Base-by-base conservation (phyloP, 2,113 vertebrate species). In the Cyanoderma ruficeps region DNA sequence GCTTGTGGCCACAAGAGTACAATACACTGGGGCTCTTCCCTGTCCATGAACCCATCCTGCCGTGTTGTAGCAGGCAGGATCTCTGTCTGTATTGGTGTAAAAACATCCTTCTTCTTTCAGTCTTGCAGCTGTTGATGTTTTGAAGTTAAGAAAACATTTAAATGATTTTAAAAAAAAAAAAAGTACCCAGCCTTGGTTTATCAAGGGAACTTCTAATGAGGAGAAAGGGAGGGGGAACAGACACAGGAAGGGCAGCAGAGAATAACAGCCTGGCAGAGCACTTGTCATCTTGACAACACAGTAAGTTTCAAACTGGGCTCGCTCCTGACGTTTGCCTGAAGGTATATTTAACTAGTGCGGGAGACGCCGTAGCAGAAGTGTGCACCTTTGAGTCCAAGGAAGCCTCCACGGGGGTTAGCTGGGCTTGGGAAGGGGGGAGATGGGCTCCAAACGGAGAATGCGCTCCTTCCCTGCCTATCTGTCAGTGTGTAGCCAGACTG, bases 201-300 rank as follows among this genome's bases (percentile, higher is more conserved):
- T 92, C 88, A 89, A 82, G 83, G 88, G 93, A 96, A 57, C 79
- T 68, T 81, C 82, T 96, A 87, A 96, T 75, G 83, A 95, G 90
- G 75, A 80, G 90, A 78, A 93, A 6, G 52, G 94, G 90, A 92
- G 92, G 83, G 69, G 57, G 41, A 95, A 17, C 61, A 88, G 79
- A 44, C 81, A 55, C 30, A 28, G 84, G 78, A 92, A 93, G 89
- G 6, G 30, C 86, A 96, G 88, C 83, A 69, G 90, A 95, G 86
- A 90, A 59, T 70, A 82, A 56, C 74, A 96, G 86, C 70, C 81
- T 93, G 92, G 83, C 92, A 92, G 70, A 95, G 76, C 90, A 47
- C 64, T 89, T 76, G 70, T 86, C 74, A 68, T 68, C 83, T 49
- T 90, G 94, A 94, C 55, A 81, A 59, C 59, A 41, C 61, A 74